These are phyloP conservation scores for Chrysina gloriosa DNA, from an alignment of 2,888 invertebrate species.

Conservation along the genomic window DNA sequence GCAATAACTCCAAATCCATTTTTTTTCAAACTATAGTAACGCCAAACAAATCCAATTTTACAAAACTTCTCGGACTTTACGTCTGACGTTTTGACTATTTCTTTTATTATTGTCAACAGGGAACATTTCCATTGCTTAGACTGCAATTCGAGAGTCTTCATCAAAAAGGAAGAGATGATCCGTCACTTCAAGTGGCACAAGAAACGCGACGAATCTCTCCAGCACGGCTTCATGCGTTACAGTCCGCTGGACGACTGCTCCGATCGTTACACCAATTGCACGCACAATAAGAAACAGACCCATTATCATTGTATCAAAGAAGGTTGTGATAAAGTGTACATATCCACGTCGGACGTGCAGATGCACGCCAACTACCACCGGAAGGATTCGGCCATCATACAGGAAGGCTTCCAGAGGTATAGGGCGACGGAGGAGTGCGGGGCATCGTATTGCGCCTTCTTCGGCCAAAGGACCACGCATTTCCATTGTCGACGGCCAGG, in stretches of 20 bases:
- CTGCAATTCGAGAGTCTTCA: slow-evolving; percentile 85
- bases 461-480: slow-evolving; percentile 95
- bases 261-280: slow-evolving; percentile 81
- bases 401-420: slow-evolving; percentile 97
- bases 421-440: slow-evolving; percentile 96
- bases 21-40: too few species aligned
- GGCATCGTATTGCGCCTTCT: slow-evolving; percentile 90
- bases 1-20: too few species aligned
- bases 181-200: slow-evolving; percentile 99
- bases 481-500: slow-evolving; percentile 94
- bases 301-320: slow-evolving; percentile 98
- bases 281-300: slow-evolving; percentile 93
- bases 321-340: slow-evolving; percentile 94
- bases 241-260: slow-evolving; percentile 96
- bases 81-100: too few species aligned
- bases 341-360: slow-evolving; percentile 98
- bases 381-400: slow-evolving; percentile 96
- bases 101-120: slow-evolving; percentile 60
- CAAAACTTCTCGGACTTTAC: too few species aligned
- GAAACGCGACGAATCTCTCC: slow-evolving; percentile 95
- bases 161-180: slow-evolving; percentile 99
- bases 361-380: slow-evolving; percentile 99
- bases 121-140: slow-evolving; percentile 95
- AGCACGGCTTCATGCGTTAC: slow-evolving; percentile 92
- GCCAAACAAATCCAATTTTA: too few species aligned